Base-by-base conservation (phyloP, 2,888 invertebrate genomes). In the Galerucella calmariensis region DNA sequence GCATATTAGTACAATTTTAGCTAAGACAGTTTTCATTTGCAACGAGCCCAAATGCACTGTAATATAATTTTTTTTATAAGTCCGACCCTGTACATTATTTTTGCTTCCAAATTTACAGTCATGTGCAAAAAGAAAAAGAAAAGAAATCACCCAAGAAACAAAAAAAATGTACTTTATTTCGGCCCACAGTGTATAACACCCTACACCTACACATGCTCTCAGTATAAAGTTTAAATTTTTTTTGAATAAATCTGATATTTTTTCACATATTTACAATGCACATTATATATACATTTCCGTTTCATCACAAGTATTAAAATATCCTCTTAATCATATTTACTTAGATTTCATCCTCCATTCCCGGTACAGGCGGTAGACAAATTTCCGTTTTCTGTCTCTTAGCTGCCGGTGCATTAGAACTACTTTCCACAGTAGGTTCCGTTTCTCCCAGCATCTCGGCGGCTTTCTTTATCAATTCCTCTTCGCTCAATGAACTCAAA, bases 391-490 rank as follows among this genome's bases (percentile, higher is more conserved):
- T 85, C 44, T 81, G 71, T 73, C 81, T 82, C 77, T 85, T 85
- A 12, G 81, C 68, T 5, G 75, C 63, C 0, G 78, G 75, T 1
- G 66, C 48, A 6, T 73, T 48, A 10, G 41, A 58, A 9, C 10
- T n/a, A 58, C 79, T 77, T 46, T 77, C 70, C 8, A 41, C 35
- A 9, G 8, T 41, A 41, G 35, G 69, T 14, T 75, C 77, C 41
- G 75, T 84, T 53, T 89, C 88, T 0, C 88, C 89, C 69, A 90
- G 82, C 88, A 91, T 90, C 83, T 91, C 90, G 46, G 88, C 89
- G 41, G 89, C 89, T 83, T 90, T 91, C 83, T 89, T 88, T 41
- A 91, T 90, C 48, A 91, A 81, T 79, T 91, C 91, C 74, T 89
- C 88, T 80, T 91, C 91, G 51, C 90, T 89, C 63, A 91, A 82